A percentile compares a stretch with the other conserved stretches of the same genome.
These are phyloP conservation scores for Collichthys lucidus DNA, from an alignment of 2,113 vertebrate species.

Conservation along the genomic window DNA sequence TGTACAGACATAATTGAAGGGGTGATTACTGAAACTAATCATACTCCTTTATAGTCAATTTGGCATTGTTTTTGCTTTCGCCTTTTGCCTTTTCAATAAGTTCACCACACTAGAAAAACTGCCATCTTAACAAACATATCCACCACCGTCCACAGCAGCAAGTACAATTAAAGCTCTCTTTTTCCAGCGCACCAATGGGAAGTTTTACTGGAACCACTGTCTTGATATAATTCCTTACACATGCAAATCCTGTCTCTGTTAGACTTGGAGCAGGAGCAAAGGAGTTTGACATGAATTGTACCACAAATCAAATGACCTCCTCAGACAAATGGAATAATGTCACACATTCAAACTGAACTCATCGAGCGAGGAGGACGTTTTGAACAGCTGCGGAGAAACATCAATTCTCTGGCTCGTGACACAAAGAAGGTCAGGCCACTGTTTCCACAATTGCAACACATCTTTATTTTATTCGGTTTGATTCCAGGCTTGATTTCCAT, in stretches of 20 bases:
- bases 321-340: constrained; percentile 48
- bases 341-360: constrained; percentile 34
- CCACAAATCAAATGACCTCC: constrained; percentile 57
- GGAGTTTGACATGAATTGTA: constrained; percentile 33
- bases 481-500: not conserved
- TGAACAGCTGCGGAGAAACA: constrained; percentile 18
- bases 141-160: constrained; percentile 36
- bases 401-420: not conserved
- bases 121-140: constrained; percentile 42
- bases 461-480: constrained; percentile 22
- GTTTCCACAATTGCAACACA: constrained; percentile 2
- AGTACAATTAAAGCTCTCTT: constrained; percentile 53
- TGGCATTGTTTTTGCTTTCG: constrained; percentile 31
- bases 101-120: constrained; percentile 26
- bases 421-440: constrained; percentile 1
- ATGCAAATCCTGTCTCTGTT: constrained; percentile 45
- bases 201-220: constrained; percentile 58
- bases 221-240: constrained; percentile 64
- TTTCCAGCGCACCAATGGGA: constrained; percentile 56
- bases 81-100: constrained; percentile 13
- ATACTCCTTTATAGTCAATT: constrained; percentile 49
- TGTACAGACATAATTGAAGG: constrained; percentile 41
- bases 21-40: constrained; percentile 57
- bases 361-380: constrained; percentile 6
- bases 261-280: constrained; percentile 58